Conservation (phyloP, 2,113 vertebrate species). For the Triplophysa tibetana region DNA sequence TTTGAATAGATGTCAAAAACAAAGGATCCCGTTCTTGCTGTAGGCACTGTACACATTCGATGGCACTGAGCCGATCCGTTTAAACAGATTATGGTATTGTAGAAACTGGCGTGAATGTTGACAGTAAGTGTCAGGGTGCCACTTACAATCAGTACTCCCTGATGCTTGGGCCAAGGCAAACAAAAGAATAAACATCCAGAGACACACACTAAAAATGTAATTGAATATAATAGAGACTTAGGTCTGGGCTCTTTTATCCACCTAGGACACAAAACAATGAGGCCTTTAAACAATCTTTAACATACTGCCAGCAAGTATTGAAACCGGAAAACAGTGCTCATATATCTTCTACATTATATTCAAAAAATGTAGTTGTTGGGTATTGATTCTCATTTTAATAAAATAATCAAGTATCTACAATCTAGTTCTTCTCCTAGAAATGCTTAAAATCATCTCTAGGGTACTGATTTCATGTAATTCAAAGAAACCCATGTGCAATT, state of each 20-base stretch:
- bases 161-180: background rate
- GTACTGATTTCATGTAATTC: background rate
- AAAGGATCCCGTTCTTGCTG: background rate
- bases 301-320: too few species aligned
- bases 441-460: background rate
- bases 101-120: conserved; percentile 3
- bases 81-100: background rate
- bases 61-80: conserved; percentile 8
- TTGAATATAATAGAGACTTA: too few species aligned
- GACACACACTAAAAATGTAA: background rate
- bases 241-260: too few species aligned
- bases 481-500: conserved; percentile 13
- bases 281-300: too few species aligned
- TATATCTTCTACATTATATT: too few species aligned
- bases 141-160: conserved; percentile 1
- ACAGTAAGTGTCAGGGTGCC: background rate
- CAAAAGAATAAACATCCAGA: background rate
- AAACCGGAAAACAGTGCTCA: too few species aligned
- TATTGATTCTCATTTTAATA: too few species aligned
- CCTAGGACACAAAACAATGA: too few species aligned
- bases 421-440: background rate
- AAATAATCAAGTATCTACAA: background rate
- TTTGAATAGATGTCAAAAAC: background rate
- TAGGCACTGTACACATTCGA: background rate
- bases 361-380: too few species aligned